Evolutionary conservation across 2,113 vertebrate species (phyloP).

Genomic region (Podiceps cristatus): DNA sequence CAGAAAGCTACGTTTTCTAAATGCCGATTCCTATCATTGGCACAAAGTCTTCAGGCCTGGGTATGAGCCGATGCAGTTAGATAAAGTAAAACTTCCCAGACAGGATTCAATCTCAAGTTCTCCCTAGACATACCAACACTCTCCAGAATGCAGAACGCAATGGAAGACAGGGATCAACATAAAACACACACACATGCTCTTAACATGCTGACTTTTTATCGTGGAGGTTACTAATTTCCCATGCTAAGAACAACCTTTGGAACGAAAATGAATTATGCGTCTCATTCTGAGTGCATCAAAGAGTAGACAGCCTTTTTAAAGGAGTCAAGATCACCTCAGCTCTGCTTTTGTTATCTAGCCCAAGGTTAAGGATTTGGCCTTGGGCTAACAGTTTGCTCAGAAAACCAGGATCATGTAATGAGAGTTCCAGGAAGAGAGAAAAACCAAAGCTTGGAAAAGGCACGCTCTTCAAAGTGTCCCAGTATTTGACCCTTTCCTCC

Average conservation of each 20-base stretch:
- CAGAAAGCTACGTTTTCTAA: neutral
- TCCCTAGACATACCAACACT: neutral
- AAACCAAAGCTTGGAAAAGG: constrained; percentile 29
- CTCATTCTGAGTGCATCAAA: constrained; percentile 53
- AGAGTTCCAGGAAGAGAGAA: constrained; percentile 49
- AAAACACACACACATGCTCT: neutral
- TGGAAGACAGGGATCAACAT: constrained; percentile 9
- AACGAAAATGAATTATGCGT: constrained; percentile 24
- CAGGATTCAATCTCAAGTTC: neutral
- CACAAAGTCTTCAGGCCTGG: neutral
- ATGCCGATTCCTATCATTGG: neutral
- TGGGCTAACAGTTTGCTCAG: constrained; percentile 60
- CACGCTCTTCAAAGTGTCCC: constrained; percentile 40
- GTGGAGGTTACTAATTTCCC: neutral
- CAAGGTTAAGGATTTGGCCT: constrained; percentile 63
- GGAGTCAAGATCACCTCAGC: constrained; percentile 63
- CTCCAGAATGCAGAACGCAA: neutral
- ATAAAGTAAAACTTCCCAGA: neutral
- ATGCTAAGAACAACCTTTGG: constrained; percentile 38
- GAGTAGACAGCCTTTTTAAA: constrained; percentile 52
- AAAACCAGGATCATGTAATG: constrained; percentile 42
- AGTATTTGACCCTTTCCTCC: neutral
- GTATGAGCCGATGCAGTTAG: neutral
- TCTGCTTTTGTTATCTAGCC: constrained; percentile 64
- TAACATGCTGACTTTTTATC: constrained; percentile 14